These are phyloP conservation scores for Brachypteracias leptosomus DNA, from an alignment of 2,113 vertebrate species.

Conservation along the genomic window DNA sequence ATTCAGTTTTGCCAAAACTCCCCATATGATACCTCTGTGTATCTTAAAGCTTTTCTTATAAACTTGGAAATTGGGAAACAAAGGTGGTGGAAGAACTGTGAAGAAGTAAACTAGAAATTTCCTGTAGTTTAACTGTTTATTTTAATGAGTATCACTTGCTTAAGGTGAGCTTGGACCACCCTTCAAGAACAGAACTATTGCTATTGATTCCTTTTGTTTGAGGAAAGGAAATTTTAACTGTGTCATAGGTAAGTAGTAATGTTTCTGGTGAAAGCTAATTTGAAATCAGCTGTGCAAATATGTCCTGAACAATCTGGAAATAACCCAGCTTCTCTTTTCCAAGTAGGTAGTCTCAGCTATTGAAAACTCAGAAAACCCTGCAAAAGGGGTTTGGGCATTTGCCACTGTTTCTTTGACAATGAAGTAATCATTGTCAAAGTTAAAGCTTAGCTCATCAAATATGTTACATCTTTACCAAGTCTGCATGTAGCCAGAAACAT, in stretches of 20 bases:
- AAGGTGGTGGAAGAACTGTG: not conserved
- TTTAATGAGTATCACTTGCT: not conserved
- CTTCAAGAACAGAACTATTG: not conserved
- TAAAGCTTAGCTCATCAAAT: not conserved
- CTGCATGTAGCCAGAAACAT: not conserved
- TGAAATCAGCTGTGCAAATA: not conserved
- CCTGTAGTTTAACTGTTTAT: not conserved
- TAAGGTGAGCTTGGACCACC: not conserved
- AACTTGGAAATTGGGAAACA: not conserved
- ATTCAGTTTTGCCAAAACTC: not conserved
- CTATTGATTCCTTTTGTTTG: not conserved
- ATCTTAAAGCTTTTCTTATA: not conserved
- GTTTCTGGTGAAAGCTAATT: not conserved
- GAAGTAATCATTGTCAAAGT: not conserved
- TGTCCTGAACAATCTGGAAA: not conserved
- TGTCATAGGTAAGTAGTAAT: not conserved
- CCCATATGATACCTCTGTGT: not conserved
- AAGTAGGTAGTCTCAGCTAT: not conserved
- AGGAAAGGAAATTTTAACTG: not conserved
- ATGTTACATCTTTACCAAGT: not conserved
- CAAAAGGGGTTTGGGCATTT: not conserved
- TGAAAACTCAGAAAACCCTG: not conserved
- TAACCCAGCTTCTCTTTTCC: not conserved
- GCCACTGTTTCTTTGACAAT: not conserved
- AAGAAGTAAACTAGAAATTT: not conserved